Conservation (phyloP, 1,140 invertebrate species). For the Grapholita molesta region DNA sequence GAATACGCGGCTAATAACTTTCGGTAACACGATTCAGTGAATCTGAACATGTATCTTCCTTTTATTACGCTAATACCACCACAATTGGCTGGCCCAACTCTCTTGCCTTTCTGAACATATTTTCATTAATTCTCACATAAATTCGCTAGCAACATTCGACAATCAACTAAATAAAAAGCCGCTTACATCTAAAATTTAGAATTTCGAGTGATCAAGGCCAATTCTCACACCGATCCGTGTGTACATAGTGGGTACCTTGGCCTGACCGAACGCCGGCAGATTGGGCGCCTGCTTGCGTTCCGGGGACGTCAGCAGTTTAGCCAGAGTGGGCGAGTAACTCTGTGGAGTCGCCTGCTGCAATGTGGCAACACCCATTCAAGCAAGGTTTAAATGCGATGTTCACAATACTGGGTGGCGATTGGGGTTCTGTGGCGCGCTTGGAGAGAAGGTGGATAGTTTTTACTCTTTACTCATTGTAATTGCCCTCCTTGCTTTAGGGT, state of each 20-base stretch:
- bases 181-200: constrained; percentile 68
- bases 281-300: constrained; percentile 68
- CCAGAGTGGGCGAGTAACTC: constrained; percentile 87
- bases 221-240: constrained; percentile 69
- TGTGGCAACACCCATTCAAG: constrained; percentile 74
- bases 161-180: constrained; percentile 18
- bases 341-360: constrained; percentile 72
- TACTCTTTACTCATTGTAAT: no score
- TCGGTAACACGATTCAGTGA: no score
- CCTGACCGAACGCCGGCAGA: constrained; percentile 71
- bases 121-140: background rate
- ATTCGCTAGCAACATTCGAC: background rate
- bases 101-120: no score
- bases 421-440: background rate
- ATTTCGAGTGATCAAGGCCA: constrained; percentile 70
- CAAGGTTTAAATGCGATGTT: constrained; percentile 23
- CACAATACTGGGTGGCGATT: background rate
- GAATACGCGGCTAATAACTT: no score
- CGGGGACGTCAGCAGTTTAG: constrained; percentile 85
- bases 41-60: no score
- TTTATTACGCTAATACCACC: background rate
- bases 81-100: background rate
- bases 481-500: no score
- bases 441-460: background rate
- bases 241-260: constrained; percentile 77